Percentiles rank a stretch among this genome's conserved stretches.
These are phyloP conservation scores for Chrysina gloriosa DNA, from an alignment of 2,888 invertebrate species.

Conservation along the genomic window DNA sequence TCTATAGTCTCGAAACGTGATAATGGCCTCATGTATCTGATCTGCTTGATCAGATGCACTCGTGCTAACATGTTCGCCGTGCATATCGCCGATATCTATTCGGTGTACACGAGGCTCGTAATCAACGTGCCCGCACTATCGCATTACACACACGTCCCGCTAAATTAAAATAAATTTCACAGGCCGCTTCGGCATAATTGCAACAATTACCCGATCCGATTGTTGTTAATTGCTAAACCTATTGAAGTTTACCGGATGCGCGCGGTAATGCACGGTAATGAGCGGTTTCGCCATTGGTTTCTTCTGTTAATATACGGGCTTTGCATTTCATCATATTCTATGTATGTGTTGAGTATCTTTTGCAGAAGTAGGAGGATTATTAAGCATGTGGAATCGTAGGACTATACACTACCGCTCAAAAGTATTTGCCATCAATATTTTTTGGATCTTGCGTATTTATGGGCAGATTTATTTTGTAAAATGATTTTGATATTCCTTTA, in stretches of 20 bases:
- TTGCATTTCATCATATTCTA: too few relatives aligned
- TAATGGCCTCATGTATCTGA: not conserved
- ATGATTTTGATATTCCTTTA: too few relatives aligned
- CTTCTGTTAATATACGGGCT: not conserved
- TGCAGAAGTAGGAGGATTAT: too few relatives aligned
- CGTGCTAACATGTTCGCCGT: too few relatives aligned
- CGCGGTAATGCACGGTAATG: not conserved
- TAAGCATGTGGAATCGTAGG: too few relatives aligned
- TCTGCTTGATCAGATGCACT: too few relatives aligned
- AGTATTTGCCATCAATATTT: too few relatives aligned
- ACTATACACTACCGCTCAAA: too few relatives aligned
- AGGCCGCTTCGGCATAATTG: not conserved
- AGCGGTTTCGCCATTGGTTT: not conserved
- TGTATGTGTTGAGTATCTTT: not conserved
- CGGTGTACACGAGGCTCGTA: not conserved
- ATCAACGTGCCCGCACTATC: not conserved
- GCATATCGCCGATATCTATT: not conserved
- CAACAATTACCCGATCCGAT: not conserved
- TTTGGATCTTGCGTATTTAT: too few relatives aligned
- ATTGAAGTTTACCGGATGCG: not conserved
- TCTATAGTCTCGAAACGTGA: not conserved
- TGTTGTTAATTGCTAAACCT: not conserved
- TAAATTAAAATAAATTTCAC: not conserved
- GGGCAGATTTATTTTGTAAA: too few relatives aligned
- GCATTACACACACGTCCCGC: not conserved